A percentile compares a stretch with the other conserved stretches of the same genome.
Evolutionary conservation across 30 jellyfish, hydroid and myxozoan species (phyloP).

Genomic region (Turritopsis dohrnii): DNA sequence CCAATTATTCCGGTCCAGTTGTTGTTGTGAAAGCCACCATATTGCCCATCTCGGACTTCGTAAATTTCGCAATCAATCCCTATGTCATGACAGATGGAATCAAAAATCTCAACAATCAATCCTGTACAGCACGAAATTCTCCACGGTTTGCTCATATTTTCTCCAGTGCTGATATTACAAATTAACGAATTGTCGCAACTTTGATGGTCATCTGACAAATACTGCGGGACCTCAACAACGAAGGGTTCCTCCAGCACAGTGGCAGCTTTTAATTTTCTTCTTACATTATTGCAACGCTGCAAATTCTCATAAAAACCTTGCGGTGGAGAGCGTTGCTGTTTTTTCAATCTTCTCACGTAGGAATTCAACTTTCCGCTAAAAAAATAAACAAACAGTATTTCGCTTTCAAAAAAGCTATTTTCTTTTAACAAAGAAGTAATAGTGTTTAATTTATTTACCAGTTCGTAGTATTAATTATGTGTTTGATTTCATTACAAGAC

Average conservation of each 20-base stretch:
- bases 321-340: not conserved
- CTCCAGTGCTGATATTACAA: not conserved
- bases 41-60: slow-evolving; percentile 12
- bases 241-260: not conserved
- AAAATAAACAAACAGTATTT: no score
- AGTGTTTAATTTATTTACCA: not conserved
- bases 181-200: not conserved
- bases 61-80: not conserved
- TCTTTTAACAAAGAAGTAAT: not conserved
- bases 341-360: not conserved
- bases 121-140: slow-evolving; percentile 1
- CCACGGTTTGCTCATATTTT: not conserved
- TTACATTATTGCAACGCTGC: not conserved
- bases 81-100: not conserved
- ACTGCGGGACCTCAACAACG: not conserved
- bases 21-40: not conserved
- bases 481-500: not conserved
- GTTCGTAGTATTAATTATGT: not conserved
- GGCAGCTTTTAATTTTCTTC: not conserved
- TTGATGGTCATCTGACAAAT: not conserved
- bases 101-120: not conserved
- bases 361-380: not conserved
- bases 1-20: slow-evolving; percentile 21
- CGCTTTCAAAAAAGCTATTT: not conserved
- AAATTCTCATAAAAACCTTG: not conserved